Percentiles rank a stretch among this genome's conserved stretches.
Conservation (phyloP, 2,797 vertebrate genomes). For the Erethizon dorsatum region DNA sequence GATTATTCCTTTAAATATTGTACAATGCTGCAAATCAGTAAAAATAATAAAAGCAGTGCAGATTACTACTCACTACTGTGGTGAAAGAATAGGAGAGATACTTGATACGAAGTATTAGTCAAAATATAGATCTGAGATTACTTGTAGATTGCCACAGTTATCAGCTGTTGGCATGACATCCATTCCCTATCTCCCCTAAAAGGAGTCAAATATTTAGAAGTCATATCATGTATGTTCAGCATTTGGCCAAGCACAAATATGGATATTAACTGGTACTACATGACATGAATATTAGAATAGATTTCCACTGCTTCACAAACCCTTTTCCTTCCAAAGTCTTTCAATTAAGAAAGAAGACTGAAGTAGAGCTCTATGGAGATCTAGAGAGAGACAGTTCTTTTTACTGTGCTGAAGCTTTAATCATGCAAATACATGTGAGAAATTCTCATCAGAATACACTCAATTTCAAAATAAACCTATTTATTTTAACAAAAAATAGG, state of each 20-base stretch:
- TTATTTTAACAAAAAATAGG: conserved; percentile 16
- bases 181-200: not conserved
- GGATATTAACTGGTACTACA: not conserved
- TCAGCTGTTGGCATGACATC: not conserved
- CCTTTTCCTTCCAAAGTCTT: not conserved
- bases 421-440: not conserved
- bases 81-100: not conserved
- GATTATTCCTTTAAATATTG: not conserved
- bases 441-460: conserved; percentile 33
- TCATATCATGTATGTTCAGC: not conserved
- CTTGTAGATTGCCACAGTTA: not conserved
- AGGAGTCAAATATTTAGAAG: not conserved
- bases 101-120: not conserved
- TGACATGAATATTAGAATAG: not conserved
- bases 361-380: not conserved
- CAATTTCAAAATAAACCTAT: not conserved
- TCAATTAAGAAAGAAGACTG: not conserved
- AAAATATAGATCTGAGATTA: not conserved
- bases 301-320: not conserved
- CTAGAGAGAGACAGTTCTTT: not conserved
- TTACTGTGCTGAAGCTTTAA: not conserved
- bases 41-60: not conserved
- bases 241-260: not conserved
- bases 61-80: not conserved
- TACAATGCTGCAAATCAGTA: not conserved